These are phyloP conservation scores for Trididemnum clinides DNA, from an alignment of 23 tunicate genomes.

Conservation along the genomic window DNA sequence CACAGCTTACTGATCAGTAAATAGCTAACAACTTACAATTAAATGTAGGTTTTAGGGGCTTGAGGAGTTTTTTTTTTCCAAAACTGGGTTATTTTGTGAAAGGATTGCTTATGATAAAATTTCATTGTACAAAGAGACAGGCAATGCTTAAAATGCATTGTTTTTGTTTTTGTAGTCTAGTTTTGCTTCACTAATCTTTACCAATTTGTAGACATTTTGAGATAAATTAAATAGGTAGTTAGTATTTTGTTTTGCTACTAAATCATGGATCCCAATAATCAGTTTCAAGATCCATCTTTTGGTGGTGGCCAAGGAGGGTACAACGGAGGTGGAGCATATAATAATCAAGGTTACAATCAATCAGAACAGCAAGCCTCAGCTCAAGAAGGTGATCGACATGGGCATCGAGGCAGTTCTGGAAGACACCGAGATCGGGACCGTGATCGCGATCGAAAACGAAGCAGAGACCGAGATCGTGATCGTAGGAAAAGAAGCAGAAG, in stretches of 20 bases:
- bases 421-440: constrained; percentile 33
- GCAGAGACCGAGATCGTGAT: not conserved
- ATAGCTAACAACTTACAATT: too few species aligned
- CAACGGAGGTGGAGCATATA: not conserved
- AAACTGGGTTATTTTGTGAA: not conserved
- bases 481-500: not conserved
- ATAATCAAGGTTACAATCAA: not conserved
- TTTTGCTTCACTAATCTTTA: too few species aligned
- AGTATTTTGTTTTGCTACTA: not conserved
- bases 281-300: not conserved
- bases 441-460: constrained; percentile 19
- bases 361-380: not conserved
- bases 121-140: not conserved
- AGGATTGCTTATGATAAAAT: not conserved
- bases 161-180: not conserved
- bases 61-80: not conserved
- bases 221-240: not conserved
- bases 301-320: not conserved
- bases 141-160: not conserved
- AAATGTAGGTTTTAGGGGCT: not conserved
- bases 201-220: not conserved
- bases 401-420: constrained; percentile 4
- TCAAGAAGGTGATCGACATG: constrained; percentile 3
- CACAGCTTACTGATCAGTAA: too few species aligned
- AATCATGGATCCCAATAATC: constrained; percentile 10